These are phyloP conservation scores for Microtus richardsoni DNA, from an alignment of 2,113 vertebrate genomes.

Conservation along the genomic window DNA sequence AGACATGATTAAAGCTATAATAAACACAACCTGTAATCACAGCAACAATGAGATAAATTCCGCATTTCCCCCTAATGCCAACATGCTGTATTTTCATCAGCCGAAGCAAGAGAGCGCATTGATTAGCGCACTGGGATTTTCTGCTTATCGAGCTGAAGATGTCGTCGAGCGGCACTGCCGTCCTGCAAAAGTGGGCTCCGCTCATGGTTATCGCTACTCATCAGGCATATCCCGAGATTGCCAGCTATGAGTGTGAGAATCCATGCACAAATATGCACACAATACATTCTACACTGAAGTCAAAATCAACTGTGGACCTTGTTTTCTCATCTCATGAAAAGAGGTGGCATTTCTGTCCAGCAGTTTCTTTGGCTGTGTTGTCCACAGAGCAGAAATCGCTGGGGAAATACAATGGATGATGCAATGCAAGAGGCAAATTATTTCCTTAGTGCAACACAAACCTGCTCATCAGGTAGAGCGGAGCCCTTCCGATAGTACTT, in stretches of 20 bases:
- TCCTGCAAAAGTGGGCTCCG: neutral
- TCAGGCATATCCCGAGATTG: neutral
- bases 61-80: constrained; percentile 54
- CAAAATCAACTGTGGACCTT: neutral
- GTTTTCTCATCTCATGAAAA: constrained; percentile 2
- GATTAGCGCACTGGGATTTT: neutral
- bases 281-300: constrained; percentile 6
- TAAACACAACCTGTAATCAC: constrained; percentile 49
- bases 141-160: constrained; percentile 24
- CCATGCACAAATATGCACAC: neutral
- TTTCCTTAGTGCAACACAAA: constrained; percentile 59
- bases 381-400: constrained; percentile 10
- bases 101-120: neutral
- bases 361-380: neutral
- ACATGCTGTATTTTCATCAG: constrained; percentile 26
- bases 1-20: constrained; percentile 64
- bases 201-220: neutral
- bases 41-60: constrained; percentile 56
- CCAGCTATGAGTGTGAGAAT: neutral
- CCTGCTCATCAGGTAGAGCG: constrained; percentile 32
- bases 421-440: constrained; percentile 45
- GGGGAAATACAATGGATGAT: neutral
- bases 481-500: constrained; percentile 42
- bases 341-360: neutral
- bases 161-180: neutral